phyloP scores from a whole-genome alignment of 2,113 vertebrate genomes.

The Todiramphus saurophagus region DNA sequence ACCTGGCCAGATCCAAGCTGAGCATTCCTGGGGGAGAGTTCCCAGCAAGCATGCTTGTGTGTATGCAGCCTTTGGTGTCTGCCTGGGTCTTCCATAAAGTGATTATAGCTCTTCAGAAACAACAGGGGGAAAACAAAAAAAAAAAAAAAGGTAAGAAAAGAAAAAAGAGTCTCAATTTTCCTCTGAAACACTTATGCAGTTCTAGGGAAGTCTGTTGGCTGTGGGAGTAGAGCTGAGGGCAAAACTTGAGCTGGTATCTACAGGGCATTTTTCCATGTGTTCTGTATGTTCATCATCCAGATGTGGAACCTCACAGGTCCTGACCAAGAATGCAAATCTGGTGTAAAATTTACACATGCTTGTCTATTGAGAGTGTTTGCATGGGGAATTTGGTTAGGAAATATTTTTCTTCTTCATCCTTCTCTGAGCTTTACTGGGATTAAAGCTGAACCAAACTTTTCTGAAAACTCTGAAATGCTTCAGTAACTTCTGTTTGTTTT shows the following conservation, averaged over 20 bases:
- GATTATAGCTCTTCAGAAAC: background rate
- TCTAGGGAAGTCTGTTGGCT: background rate
- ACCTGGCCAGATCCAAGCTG: constrained; percentile 7
- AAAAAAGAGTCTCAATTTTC: background rate
- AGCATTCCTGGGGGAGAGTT: constrained; percentile 47
- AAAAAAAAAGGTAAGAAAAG: background rate
- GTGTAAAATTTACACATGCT: background rate
- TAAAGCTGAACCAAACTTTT: constrained; percentile 52
- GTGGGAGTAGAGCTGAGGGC: background rate
- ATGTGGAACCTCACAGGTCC: background rate
- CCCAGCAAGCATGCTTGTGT: constrained; percentile 42
- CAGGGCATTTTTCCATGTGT: background rate
- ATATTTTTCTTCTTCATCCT: constrained; percentile 23
- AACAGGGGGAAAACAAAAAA: background rate
- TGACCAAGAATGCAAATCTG: background rate
- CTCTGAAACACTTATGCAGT: background rate
- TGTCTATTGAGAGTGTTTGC: constrained; percentile 1
- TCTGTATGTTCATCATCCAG: background rate
- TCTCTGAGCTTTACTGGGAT: constrained; percentile 49
- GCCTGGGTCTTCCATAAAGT: constrained; percentile 31
- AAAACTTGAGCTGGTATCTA: background rate
- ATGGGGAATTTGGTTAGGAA: constrained; percentile 32
- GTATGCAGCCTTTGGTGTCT: constrained; percentile 23
- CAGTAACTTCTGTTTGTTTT: constrained; percentile 61
- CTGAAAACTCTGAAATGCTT: constrained; percentile 62